These are phyloP conservation scores for Heliconius congener DNA, from an alignment of 1,140 invertebrate species.

Conservation along the genomic window DNA sequence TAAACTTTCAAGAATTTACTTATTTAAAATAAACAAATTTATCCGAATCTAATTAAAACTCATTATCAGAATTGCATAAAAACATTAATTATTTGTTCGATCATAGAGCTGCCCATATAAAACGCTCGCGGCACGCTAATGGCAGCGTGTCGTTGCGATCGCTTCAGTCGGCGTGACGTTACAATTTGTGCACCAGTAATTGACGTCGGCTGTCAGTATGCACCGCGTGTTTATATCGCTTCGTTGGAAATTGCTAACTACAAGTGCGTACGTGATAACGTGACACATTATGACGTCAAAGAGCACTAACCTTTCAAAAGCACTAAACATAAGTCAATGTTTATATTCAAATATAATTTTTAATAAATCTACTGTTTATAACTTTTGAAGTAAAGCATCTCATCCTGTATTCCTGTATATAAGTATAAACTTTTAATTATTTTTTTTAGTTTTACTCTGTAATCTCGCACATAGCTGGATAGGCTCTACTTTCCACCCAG, in stretches of 20 bases:
- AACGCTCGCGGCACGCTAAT: background rate
- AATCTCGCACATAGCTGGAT: no score
- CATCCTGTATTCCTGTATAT: no score
- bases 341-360: background rate
- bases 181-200: background rate
- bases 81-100: background rate
- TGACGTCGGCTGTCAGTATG: conserved; percentile 1
- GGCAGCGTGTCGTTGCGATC: background rate
- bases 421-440: no score
- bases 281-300: no score
- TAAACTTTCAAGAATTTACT: background rate
- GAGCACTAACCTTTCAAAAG: no score
- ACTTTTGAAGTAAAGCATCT: background rate
- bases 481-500: no score
- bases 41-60: no score
- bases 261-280: no score
- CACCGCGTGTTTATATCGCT: no score
- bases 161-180: background rate
- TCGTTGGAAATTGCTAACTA: no score
- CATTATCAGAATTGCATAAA: background rate
- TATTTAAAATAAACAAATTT: background rate
- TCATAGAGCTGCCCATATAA: background rate
- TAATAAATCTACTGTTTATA: background rate
- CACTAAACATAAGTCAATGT: no score
- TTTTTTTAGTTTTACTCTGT: no score